A percentile compares a stretch with the other conserved stretches of the same genome.
phyloP scores from a whole-genome alignment of 1,140 invertebrate genomes.

The Papilio polytes region DNA sequence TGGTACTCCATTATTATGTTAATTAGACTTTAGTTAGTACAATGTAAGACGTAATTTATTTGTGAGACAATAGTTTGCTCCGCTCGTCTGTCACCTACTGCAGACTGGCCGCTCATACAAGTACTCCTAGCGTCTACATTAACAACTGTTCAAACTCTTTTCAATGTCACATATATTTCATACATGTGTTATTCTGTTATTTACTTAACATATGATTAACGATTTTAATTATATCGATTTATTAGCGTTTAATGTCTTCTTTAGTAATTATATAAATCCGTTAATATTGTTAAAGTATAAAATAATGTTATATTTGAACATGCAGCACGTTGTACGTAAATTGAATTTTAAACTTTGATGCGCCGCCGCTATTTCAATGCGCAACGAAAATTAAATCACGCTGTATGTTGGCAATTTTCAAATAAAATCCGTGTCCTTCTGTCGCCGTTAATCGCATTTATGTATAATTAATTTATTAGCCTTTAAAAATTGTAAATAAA shows the following conservation, averaged over 20 bases:
- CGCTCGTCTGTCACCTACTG: neutral
- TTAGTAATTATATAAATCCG: neutral
- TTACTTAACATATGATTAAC: neutral
- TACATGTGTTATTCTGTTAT: neutral
- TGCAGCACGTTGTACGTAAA: neutral
- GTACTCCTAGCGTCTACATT: neutral
- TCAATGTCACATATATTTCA: neutral
- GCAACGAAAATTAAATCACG: slow-evolving; percentile 13
- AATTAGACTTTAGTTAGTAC: neutral
- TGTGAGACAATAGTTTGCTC: neutral
- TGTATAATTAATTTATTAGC: neutral
- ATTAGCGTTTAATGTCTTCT: neutral
- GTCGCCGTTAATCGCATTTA: neutral
- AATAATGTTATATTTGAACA: neutral
- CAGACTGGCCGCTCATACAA: neutral
- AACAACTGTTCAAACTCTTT: slow-evolving; percentile 14
- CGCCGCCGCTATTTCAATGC: neutral
- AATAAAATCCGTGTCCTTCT: slow-evolving; percentile 7
- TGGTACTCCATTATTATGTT: neutral
- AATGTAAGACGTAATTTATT: neutral
- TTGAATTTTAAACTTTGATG: slow-evolving; percentile 27
- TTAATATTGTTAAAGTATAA: neutral
- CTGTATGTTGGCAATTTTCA: slow-evolving; percentile 2
- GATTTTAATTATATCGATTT: neutral
- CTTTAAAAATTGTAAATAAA: neutral